Percentiles rank a stretch among this genome's conserved stretches.
These are phyloP conservation scores for Drosophila subquinaria DNA, from an alignment of 2,888 invertebrate genomes.

Conservation along the genomic window DNA sequence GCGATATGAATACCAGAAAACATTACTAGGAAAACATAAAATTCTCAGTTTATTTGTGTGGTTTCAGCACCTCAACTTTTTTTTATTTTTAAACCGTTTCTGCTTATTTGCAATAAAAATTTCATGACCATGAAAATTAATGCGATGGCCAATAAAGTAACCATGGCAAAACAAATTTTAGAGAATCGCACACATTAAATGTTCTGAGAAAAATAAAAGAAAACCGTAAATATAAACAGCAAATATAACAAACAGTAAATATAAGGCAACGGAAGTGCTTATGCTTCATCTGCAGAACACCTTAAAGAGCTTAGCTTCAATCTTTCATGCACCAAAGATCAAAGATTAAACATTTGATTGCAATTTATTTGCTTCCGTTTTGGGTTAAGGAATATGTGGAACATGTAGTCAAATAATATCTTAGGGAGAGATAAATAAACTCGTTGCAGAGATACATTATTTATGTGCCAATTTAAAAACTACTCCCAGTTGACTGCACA, in stretches of 20 bases:
- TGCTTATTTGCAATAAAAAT: not conserved
- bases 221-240: not conserved
- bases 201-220: not conserved
- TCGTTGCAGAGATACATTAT: not conserved
- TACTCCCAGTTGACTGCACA: not conserved
- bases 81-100: not conserved
- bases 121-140: not conserved
- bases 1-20: no score
- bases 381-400: no score
- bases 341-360: not conserved
- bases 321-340: not conserved
- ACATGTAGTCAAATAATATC: not conserved
- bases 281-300: no score
- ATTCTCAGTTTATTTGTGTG: not conserved
- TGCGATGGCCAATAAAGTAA: not conserved
- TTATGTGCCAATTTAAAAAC: not conserved
- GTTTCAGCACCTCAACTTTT: not conserved
- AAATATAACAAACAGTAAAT: no score
- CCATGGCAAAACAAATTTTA: conserved; percentile 1
- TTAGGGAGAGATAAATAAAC: not conserved
- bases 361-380: conserved; percentile 14
- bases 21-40: not conserved
- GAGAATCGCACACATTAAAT: not conserved
- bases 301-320: not conserved
- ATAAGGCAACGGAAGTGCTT: conserved; percentile 2